Evolutionary conservation across 1,140 invertebrate genomes (phyloP), one percentile per base, ranked within the genome.

Genomic region (Diorhabda sublineata): DNA sequence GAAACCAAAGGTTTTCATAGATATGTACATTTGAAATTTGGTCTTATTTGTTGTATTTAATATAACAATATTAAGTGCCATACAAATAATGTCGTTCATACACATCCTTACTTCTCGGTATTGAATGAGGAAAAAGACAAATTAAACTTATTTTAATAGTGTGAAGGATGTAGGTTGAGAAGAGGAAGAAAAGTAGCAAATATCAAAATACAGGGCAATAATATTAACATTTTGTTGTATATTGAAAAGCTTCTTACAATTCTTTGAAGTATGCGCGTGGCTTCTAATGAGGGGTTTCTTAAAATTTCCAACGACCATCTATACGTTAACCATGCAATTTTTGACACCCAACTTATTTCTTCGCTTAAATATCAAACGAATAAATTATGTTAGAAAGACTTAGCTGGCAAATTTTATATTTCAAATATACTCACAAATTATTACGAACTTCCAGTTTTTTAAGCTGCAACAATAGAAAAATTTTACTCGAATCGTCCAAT

Each of bases 261-360:
- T 87, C 93, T 93, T 75, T 94, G 91, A 41, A 90, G 65, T 69
- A 93, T 87, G 71, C 88, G 82, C 52, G 92, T 73, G 26, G 85
- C 79, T 75, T 93, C 91, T 4, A 93, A 81, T 1, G 88, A 84
- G 4, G 91, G 91, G 82, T 94, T 89, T 68, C 92, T 82, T 5
- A 89, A 67, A 58, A 92, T 82, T 70, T 91, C 87, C 2, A 91
- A 64, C 43, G 91, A 81, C 72, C 88, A 87, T 75, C 92, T 82
- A 76, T 89, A 86, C 45, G 87, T 86, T 42, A 95, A 79, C 85
- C 89, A 92, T 69, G 85, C 84, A 2, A 93, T 82, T 78, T 89
- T 88, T 0, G 82, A 85, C 74, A 86, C 85, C 83, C 87, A 91
- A 66, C 84, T 83, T 0, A 87, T 83, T 52, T 84, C 73, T 60